phyloP scores from a whole-genome alignment of 1,140 invertebrate species.

The Euwallacea similis region DNA sequence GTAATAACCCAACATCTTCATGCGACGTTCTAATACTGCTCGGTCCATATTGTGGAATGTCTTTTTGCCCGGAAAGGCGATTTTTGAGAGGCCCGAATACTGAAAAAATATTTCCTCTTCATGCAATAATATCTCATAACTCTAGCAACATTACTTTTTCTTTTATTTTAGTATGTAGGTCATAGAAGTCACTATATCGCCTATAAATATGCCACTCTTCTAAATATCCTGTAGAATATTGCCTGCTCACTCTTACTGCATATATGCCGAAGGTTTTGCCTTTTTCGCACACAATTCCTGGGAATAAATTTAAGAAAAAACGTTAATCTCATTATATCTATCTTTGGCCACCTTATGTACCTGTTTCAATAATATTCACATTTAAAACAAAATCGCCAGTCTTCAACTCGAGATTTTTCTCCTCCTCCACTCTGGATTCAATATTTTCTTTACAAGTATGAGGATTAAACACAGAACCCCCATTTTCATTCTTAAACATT shows the following conservation, averaged over 20 bases:
- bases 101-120: constrained; percentile 47
- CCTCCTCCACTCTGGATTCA: no score
- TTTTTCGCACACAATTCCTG: constrained; percentile 73
- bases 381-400: constrained; percentile 62
- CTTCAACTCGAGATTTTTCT: constrained; percentile 56
- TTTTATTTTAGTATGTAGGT: constrained; percentile 77
- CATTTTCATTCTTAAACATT: constrained; percentile 38
- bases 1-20: constrained; percentile 83
- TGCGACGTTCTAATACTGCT: constrained; percentile 82
- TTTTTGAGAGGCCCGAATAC: constrained; percentile 77
- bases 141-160: constrained; percentile 59
- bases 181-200: constrained; percentile 90
- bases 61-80: constrained; percentile 90
- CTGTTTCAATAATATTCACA: constrained; percentile 73
- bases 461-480: not conserved
- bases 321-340: constrained; percentile 1
- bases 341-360: constrained; percentile 45
- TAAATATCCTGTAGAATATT: constrained; percentile 65
- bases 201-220: constrained; percentile 80
- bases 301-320: constrained; percentile 39
- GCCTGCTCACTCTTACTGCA: constrained; percentile 77
- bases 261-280: constrained; percentile 89
- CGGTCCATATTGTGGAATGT: constrained; percentile 91
- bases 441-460: no score
- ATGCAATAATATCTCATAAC: constrained; percentile 46